Evolutionary conservation across 2,888 invertebrate species (phyloP).

Genomic region (Pseudolycoriella hygida): DNA sequence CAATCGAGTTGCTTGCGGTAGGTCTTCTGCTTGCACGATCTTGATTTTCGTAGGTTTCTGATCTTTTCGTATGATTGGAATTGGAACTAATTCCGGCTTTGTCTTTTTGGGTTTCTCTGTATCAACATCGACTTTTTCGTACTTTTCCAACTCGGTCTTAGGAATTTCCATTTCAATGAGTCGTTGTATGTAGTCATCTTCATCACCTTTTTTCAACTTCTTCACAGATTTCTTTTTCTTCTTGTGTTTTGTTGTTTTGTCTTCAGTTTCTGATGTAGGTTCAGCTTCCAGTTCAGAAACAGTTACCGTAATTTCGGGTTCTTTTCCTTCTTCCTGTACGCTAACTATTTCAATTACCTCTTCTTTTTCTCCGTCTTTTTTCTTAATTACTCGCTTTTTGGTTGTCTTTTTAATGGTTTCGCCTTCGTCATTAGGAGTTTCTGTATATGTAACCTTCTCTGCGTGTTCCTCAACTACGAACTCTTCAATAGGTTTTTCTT

Average conservation of each 20-base stretch:
- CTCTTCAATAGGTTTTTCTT: slow-evolving; percentile 15
- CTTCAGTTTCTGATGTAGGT: slow-evolving; percentile 12
- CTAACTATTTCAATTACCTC: slow-evolving; percentile 27
- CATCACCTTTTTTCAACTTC: slow-evolving; percentile 5
- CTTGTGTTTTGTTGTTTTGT: slow-evolving; percentile 28
- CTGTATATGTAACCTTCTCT: slow-evolving; percentile 14
- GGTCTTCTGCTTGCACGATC: slow-evolving; percentile 36
- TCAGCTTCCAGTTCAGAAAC: slow-evolving; percentile 15
- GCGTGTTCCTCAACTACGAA: slow-evolving; percentile 15
- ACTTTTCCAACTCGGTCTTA: slow-evolving; percentile 23
- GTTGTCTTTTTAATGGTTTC: slow-evolving; percentile 14
- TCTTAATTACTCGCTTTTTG: slow-evolving; percentile 24
- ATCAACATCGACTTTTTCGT: slow-evolving; percentile 19
- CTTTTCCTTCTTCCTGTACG: slow-evolving; percentile 21
- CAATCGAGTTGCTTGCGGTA: slow-evolving; percentile 47
- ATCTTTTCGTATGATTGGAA: slow-evolving; percentile 41
- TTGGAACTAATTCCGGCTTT: slow-evolving; percentile 23
- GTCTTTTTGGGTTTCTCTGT: slow-evolving; percentile 10
- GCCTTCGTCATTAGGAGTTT: slow-evolving; percentile 14
- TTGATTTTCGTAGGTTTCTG: slow-evolving; percentile 41
- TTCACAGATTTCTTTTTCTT: slow-evolving; percentile 28
- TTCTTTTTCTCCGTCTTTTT: slow-evolving; percentile 24
- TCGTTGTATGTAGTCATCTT: slow-evolving; percentile 8
- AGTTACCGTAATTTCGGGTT: slow-evolving; percentile 21
- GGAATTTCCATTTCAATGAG: slow-evolving; percentile 16